Evolutionary conservation across 2,797 vertebrate species (phyloP).

Genomic region (Sciaenops ocellatus): DNA sequence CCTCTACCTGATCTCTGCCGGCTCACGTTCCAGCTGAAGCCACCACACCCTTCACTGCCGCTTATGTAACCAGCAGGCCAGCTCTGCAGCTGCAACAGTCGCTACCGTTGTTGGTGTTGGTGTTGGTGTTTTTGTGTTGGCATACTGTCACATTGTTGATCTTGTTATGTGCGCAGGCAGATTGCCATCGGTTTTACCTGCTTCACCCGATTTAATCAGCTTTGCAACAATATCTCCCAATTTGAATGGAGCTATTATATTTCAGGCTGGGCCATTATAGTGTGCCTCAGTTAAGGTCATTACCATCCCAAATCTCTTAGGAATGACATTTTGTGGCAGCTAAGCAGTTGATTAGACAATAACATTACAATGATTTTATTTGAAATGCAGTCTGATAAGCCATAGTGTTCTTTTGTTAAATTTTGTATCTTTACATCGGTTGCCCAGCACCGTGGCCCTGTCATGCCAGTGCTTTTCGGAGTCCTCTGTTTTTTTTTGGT

Average conservation of each 20-base stretch:
- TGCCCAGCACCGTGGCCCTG: neutral
- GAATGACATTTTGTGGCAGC: conserved; percentile 43
- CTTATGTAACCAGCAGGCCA: conserved; percentile 28
- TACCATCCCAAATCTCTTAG: conserved; percentile 31
- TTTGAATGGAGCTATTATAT: conserved; percentile 56
- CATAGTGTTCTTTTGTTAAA: conserved; percentile 1
- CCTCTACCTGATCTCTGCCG: conserved; percentile 48
- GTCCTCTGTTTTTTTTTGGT: neutral
- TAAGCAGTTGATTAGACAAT: conserved; percentile 44
- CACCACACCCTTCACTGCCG: conserved; percentile 28
- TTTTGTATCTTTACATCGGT: conserved; percentile 2
- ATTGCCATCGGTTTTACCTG: conserved; percentile 34
- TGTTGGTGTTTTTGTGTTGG: neutral
- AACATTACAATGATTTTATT: conserved; percentile 14
- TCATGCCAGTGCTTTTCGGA: conserved; percentile 17
- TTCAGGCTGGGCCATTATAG: conserved; percentile 37
- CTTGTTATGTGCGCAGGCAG: conserved; percentile 27
- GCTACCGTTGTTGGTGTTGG: neutral
- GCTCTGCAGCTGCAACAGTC: neutral
- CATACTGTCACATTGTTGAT: conserved; percentile 33
- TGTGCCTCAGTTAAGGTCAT: conserved; percentile 45
- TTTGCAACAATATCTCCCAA: conserved; percentile 38
- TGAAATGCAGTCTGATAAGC: conserved; percentile 1
- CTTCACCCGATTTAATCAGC: conserved; percentile 45
- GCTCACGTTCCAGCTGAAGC: conserved; percentile 34